Percentiles rank a stretch among this genome's conserved stretches.
phyloP scores from a whole-genome alignment of 30 jellyfish, hydroid and myxozoan species.

The Aurelia aurita complex sp. Pacific region DNA sequence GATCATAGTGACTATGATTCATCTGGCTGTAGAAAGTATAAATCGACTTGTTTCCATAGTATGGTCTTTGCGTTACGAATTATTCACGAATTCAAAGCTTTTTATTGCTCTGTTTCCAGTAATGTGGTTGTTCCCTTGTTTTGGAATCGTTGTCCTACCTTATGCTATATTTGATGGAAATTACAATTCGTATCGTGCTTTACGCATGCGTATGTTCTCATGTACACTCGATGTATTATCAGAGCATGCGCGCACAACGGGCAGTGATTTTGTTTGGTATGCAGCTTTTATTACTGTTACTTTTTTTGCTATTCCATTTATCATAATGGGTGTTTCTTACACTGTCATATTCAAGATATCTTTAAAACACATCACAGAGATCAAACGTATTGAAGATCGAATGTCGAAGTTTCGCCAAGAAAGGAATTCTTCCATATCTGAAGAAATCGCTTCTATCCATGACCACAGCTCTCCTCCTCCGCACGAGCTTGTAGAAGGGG shows the following conservation, averaged over 20 bases:
- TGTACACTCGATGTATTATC: conserved; percentile 13
- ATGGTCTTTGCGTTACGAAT: conserved; percentile 55
- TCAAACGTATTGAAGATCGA: conserved; percentile 36
- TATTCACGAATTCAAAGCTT: not conserved
- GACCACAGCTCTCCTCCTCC: not conserved
- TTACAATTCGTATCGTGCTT: conserved; percentile 20
- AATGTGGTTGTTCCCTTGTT: conserved; percentile 57
- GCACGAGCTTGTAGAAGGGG: not conserved
- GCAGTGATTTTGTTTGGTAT: not conserved
- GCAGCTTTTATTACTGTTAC: conserved; percentile 12
- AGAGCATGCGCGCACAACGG: not conserved
- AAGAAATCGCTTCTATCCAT: not conserved
- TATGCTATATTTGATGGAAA: not conserved
- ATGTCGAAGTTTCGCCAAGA: conserved; percentile 19
- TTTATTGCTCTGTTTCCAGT: conserved; percentile 6
- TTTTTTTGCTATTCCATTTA: conserved; percentile 60
- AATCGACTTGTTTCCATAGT: conserved; percentile 61
- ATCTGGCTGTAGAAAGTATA: conserved; percentile 78
- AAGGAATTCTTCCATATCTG: conserved; percentile 20
- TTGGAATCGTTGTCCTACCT: conserved; percentile 32
- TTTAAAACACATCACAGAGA: conserved; percentile 16
- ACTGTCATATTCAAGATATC: conserved; percentile 58
- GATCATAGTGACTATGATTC: conserved; percentile 49
- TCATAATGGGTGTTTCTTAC: conserved; percentile 67
- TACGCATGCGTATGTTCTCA: conserved; percentile 70